Evolutionary conservation across 1,140 invertebrate genomes (phyloP).

Genomic region (Dendroctonus valens): DNA sequence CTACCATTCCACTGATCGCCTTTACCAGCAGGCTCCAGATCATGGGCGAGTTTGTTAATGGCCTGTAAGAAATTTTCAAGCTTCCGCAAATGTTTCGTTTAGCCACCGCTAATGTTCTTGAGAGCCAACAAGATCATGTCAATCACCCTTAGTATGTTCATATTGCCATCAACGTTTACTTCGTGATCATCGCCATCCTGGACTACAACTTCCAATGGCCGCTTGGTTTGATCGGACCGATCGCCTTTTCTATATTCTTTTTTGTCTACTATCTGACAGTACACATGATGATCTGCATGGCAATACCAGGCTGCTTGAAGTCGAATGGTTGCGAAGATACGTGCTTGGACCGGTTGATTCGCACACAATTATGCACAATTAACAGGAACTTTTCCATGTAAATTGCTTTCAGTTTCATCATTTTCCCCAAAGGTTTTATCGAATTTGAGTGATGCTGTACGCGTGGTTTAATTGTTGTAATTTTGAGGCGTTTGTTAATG

Average conservation of each 20-base stretch:
- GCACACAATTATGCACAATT: neutral
- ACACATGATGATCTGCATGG: constrained; percentile 28
- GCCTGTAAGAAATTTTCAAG: constrained; percentile 56
- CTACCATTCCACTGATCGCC: constrained; percentile 81
- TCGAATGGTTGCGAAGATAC: constrained; percentile 6
- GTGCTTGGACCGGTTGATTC: constrained; percentile 15
- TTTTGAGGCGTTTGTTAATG: too few species aligned
- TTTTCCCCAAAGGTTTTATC: too few species aligned
- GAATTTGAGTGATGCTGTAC: too few species aligned
- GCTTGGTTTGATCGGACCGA: neutral
- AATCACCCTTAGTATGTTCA: constrained; percentile 16
- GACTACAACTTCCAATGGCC: constrained; percentile 15
- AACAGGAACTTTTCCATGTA: too few species aligned
- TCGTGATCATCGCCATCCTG: constrained; percentile 13
- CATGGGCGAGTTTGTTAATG: constrained; percentile 84
- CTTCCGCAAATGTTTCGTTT: neutral
- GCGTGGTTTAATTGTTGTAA: too few species aligned
- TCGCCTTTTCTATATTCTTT: constrained; percentile 8
- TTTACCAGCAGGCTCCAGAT: constrained; percentile 78
- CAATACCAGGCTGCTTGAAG: neutral
- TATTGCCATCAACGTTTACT: constrained; percentile 27
- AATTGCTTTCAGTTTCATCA: too few species aligned
- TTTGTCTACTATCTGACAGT: constrained; percentile 19
- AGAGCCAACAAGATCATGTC: constrained; percentile 29
- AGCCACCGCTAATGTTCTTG: neutral